A percentile compares a stretch with the other conserved stretches of the same genome.
phyloP scores from a whole-genome alignment of 2,888 invertebrate species.

The Buathra laborator region DNA sequence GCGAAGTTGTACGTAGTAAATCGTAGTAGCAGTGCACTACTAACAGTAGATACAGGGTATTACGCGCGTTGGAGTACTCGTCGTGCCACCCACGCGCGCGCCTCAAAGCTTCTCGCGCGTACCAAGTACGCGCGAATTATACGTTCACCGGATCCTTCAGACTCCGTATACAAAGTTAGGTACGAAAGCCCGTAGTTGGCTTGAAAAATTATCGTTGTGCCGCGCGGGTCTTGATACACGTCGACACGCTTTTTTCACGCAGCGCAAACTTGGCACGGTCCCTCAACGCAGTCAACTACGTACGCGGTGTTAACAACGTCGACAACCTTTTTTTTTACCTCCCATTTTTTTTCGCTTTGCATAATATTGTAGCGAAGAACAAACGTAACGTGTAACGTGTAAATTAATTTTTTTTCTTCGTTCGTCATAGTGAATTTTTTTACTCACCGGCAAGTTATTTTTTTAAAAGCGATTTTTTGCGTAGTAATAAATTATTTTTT shows the following conservation, averaged over 20 bases:
- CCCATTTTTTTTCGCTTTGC: neutral
- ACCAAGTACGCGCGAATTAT: constrained; percentile 73
- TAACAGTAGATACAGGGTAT: constrained; percentile 20
- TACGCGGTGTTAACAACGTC: constrained; percentile 22
- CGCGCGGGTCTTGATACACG: constrained; percentile 14
- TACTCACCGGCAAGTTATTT: neutral
- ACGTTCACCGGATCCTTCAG: constrained; percentile 74
- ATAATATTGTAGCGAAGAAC: neutral
- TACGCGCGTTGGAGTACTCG: constrained; percentile 20
- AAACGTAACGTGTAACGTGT: too few species aligned
- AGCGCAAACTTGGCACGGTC: neutral
- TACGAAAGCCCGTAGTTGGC: constrained; percentile 31
- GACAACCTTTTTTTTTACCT: neutral
- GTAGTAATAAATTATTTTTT: neutral
- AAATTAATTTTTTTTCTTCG: neutral
- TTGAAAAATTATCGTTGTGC: constrained; percentile 48
- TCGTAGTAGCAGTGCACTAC: constrained; percentile 29
- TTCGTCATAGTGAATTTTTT: neutral
- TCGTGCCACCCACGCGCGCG: constrained; percentile 31
- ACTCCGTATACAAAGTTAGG: constrained; percentile 41
- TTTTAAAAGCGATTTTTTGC: neutral
- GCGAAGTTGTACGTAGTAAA: constrained; percentile 46
- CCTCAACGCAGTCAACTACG: constrained; percentile 9
- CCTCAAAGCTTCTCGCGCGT: constrained; percentile 68
- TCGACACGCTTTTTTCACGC: constrained; percentile 41